Evolutionary conservation across 2,113 vertebrate species (phyloP), one percentile per base, ranked within the genome.

Genomic region (Ceyx margarethae): DNA sequence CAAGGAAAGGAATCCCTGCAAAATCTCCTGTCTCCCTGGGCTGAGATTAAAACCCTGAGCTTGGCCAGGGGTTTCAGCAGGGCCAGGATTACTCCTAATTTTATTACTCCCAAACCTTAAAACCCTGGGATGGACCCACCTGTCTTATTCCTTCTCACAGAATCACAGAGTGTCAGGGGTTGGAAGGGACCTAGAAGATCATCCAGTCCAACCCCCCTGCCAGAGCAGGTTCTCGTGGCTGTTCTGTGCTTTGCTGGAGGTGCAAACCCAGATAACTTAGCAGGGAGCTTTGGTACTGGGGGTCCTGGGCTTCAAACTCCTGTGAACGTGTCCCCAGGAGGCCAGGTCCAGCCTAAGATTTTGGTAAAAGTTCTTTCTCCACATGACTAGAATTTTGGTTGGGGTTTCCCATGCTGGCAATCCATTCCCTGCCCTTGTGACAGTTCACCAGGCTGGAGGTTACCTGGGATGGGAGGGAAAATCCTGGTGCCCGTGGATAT

Each of bases 401-500:
- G 57, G 28, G 20, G 7, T 61, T 85, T 75, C 56, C 51, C 45
- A 46, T 42, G 23, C 58, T 73, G 43, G 11, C 19, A 42, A 60
- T n/a, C 11, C 21, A 14, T 60, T 58, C 69, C 64, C n/a, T 60
- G 18, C 10, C 13, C 45, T 51, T 74, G 61, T 1, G 19, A 74
- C 21, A 69, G 4, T 19, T 56, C 43, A 26, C 15, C 18, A 45
- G 43, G 45, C 43, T 85, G 53, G n/a, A 64, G 22, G 29, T n/a
- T 80, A 20, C 20, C 25, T 33, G 10, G 67, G 46, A 48, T 31
- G 33, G 15, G 75, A 62, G 73, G 20, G 68, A n/a, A 78, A 23
- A 20, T 0, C 15, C 13, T 0, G 13, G 28, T 35, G 28, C 56
- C 60, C 20, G 16, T 17, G 14, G 4, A 17, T 0, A 0, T 1